Conservation (phyloP, 2,113 vertebrate genomes). For the Sylvicapra grimmia region DNA sequence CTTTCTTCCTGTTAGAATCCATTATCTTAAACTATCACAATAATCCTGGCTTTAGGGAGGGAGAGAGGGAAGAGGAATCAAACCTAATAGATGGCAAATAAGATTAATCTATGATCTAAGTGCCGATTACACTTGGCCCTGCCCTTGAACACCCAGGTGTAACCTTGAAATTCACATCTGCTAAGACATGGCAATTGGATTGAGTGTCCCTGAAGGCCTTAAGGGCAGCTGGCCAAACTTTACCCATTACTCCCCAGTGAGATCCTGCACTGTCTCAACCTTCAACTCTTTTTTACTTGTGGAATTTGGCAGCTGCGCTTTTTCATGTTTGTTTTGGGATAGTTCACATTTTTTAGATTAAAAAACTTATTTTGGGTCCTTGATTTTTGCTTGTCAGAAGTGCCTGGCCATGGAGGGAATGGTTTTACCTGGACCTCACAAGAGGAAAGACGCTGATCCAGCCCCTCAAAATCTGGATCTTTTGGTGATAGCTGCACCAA, state of each 20-base stretch:
- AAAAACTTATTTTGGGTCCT: slow-evolving; percentile 79
- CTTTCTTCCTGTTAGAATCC: slow-evolving; percentile 99
- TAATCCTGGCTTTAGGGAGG: slow-evolving; percentile 99
- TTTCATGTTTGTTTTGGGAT: slow-evolving; percentile 80
- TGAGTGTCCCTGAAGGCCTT: slow-evolving; percentile 87
- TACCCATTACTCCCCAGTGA: slow-evolving; percentile 84
- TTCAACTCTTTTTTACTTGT: slow-evolving; percentile 70
- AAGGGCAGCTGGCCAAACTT: slow-evolving; percentile 87
- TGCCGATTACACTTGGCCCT: slow-evolving; percentile 99
- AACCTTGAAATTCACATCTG: slow-evolving; percentile 99
- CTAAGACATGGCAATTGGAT: slow-evolving; percentile 93
- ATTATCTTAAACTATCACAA: slow-evolving; percentile 99
- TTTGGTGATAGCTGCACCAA: slow-evolving; percentile 59
- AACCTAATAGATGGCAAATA: slow-evolving; percentile 99
- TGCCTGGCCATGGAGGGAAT: slow-evolving; percentile 67
- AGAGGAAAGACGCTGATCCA: slow-evolving; percentile 74
- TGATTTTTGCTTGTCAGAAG: slow-evolving; percentile 80
- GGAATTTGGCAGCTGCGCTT: slow-evolving; percentile 77
- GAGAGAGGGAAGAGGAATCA: slow-evolving; percentile 95
- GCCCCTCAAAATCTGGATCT: slow-evolving; percentile 69
- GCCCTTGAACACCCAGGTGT: slow-evolving; percentile 99
- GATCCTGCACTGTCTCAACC: slow-evolving; percentile 75
- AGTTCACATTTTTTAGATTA: slow-evolving; percentile 81
- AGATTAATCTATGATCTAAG: slow-evolving; percentile 99
- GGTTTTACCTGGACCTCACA: slow-evolving; percentile 87